Evolutionary conservation across 2,797 vertebrate genomes (phyloP).

Genomic region (Anas capensis): DNA sequence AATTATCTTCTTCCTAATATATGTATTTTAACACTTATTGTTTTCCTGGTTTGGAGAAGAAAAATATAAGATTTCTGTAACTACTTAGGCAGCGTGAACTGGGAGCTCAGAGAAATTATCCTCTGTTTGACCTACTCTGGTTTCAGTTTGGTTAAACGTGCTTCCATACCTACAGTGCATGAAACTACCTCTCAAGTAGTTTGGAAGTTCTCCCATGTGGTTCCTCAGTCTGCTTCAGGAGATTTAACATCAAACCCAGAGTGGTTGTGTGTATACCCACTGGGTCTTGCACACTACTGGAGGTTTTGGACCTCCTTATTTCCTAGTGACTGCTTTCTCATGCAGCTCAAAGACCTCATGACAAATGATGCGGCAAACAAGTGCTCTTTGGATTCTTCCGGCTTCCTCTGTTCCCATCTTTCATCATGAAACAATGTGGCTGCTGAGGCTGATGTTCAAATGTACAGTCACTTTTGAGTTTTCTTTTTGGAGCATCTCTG

Average conservation of each 20-base stretch:
- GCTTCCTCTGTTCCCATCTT: background rate
- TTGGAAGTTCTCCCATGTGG: background rate
- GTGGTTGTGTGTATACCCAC: background rate
- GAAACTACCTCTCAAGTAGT: background rate
- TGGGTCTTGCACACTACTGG: accelerated
- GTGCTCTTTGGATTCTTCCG: background rate
- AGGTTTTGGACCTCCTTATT: background rate
- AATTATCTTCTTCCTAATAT: background rate
- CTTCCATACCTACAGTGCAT: background rate
- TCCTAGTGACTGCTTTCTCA: background rate
- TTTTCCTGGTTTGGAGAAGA: background rate
- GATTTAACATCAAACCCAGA: background rate
- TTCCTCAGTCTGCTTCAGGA: background rate
- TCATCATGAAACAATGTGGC: background rate
- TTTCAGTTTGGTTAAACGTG: background rate
- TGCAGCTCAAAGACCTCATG: background rate
- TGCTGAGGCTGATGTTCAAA: background rate
- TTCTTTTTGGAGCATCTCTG: background rate
- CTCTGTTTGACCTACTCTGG: background rate
- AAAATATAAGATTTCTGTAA: background rate
- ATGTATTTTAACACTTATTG: background rate
- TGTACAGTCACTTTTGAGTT: background rate
- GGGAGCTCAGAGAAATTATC: background rate
- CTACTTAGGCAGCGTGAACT: accelerated
- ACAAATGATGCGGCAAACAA: background rate